Conservation (phyloP, 30 jellyfish, hydroid and myxozoan genomes). For the Hydra vulgaris region DNA sequence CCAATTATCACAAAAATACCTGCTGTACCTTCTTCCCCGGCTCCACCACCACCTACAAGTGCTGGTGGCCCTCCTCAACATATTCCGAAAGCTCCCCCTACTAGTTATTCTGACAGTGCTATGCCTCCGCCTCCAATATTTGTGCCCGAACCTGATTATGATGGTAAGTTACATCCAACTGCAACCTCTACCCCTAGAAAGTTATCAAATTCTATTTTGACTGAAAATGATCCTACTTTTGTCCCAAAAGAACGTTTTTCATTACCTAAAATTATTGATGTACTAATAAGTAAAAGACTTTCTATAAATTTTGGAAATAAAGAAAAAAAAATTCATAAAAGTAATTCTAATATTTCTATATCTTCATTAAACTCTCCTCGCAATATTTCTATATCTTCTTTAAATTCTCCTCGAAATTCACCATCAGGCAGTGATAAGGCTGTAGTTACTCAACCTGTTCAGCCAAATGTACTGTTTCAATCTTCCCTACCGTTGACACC, state of each 20-base stretch:
- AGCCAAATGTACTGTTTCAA: not conserved
- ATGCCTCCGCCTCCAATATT: conserved; percentile 57
- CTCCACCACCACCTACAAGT: conserved; percentile 37
- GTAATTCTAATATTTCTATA: not conserved
- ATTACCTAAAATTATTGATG: not conserved
- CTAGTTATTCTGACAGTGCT: conserved; percentile 6
- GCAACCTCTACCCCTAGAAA: not conserved
- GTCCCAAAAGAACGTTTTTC: not conserved
- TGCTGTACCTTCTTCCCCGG: conserved; percentile 29
- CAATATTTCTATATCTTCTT: not conserved
- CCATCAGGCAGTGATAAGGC: not conserved
- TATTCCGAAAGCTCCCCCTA: conserved; percentile 35
- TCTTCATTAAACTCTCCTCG: not conserved
- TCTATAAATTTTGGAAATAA: not conserved
- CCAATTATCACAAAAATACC: conserved; percentile 41
- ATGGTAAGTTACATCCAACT: conserved; percentile 17
- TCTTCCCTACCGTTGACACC: not conserved
- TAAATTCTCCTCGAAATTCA: not conserved
- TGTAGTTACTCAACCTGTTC: not conserved
- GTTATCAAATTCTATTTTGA: not conserved
- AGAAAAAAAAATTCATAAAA: not conserved
- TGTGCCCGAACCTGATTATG: conserved; percentile 27
- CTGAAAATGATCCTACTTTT: not conserved
- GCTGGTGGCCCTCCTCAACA: conserved; percentile 44
- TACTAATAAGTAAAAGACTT: not conserved